Conservation (phyloP, 2,888 invertebrate species). For the Brachylomia viminalis region DNA sequence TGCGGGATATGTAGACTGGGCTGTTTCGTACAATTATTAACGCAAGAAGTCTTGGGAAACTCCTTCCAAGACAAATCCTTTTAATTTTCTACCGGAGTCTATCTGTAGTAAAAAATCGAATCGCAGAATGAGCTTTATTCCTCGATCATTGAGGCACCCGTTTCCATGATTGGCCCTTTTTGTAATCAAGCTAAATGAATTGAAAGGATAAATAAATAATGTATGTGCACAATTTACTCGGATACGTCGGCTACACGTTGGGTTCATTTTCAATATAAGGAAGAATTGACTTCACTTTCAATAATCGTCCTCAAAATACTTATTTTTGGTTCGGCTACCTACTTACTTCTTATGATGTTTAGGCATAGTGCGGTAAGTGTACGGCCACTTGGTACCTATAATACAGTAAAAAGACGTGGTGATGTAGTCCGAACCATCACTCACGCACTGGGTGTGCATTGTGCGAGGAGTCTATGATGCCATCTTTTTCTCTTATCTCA, state of each 20-base stretch:
- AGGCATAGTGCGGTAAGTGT: not conserved
- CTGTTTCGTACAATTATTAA: not conserved
- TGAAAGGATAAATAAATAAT: conserved; percentile 58
- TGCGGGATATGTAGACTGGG: not conserved
- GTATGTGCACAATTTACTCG: conserved; percentile 29
- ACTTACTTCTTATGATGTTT: not conserved
- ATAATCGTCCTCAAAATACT: not conserved
- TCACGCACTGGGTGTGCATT: not conserved
- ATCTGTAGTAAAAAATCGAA: conserved; percentile 1
- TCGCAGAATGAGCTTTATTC: not conserved
- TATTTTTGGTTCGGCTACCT: not conserved
- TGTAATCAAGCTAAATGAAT: conserved; percentile 53
- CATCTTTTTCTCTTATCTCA: not conserved
- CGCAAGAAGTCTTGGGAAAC: not conserved
- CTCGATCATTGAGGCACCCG: conserved; percentile 4
- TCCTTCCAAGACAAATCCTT: not conserved
- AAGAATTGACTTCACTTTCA: not conserved
- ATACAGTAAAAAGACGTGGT: not conserved
- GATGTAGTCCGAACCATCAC: not conserved
- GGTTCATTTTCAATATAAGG: conserved; percentile 3
- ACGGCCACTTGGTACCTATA: not conserved
- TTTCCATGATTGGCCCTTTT: conserved; percentile 37
- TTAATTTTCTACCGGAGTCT: conserved; percentile 6
- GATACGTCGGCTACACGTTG: not conserved
- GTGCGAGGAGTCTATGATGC: not conserved